phyloP scores from a whole-genome alignment of 2,113 vertebrate genomes.

The Rhinolophus ferrumequinum region DNA sequence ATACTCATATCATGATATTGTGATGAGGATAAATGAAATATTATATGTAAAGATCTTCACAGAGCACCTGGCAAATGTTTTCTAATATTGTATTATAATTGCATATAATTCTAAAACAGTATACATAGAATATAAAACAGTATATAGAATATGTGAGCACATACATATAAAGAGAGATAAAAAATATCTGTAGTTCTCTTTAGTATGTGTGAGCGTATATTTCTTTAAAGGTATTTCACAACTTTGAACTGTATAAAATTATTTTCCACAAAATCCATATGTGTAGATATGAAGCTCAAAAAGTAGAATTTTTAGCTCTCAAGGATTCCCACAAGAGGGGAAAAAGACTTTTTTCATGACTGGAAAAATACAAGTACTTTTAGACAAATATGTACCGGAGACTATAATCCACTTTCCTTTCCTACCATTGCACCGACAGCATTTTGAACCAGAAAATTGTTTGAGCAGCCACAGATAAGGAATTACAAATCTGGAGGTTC shows the following conservation, averaged over 20 bases:
- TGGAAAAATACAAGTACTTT: constrained; percentile 65
- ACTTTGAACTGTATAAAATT: background rate
- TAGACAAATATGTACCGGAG: constrained; percentile 60
- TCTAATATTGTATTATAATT: background rate
- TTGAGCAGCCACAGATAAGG: constrained; percentile 63
- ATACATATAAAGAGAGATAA: background rate
- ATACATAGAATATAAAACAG: background rate
- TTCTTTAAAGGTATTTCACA: constrained; percentile 42
- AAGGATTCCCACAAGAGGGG: background rate
- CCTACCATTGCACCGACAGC: constrained; percentile 35
- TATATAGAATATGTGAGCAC: background rate
- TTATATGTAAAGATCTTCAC: background rate
- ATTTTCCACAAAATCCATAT: background rate
- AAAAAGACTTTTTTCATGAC: constrained; percentile 35
- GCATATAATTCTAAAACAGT: background rate
- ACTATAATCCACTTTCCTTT: constrained; percentile 45
- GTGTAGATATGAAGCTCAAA: constrained; percentile 3
- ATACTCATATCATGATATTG: background rate
- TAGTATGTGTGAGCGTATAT: background rate
- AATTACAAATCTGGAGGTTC: constrained; percentile 68
- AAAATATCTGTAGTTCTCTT: background rate
- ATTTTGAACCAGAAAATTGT: constrained; percentile 76
- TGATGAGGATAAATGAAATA: background rate
- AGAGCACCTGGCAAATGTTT: background rate
- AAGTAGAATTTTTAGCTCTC: constrained; percentile 32